phyloP scores from a whole-genome alignment of 92 coral and sea anemone species.

The Zoanthus gigantus region DNA sequence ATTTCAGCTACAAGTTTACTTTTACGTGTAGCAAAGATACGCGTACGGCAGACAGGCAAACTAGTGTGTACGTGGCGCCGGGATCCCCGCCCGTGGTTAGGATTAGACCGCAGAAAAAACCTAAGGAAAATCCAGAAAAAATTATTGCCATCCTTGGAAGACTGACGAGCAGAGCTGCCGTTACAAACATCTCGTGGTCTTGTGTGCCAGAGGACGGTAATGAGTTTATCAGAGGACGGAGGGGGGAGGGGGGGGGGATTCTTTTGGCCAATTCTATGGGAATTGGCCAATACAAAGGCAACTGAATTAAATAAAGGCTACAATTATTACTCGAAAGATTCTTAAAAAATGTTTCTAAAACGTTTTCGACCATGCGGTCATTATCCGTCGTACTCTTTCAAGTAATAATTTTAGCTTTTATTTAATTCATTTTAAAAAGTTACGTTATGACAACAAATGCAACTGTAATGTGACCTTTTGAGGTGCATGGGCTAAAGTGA shows the following conservation, averaged over 20 bases:
- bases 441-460: too few species aligned
- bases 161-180: constrained; percentile 43
- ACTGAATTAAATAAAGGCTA: too few species aligned
- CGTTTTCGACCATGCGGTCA: too few species aligned
- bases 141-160: constrained; percentile 21
- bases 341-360: too few species aligned
- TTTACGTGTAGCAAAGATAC: constrained; percentile 70
- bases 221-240: background rate
- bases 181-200: constrained; percentile 65
- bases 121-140: constrained; percentile 69
- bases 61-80: constrained; percentile 48
- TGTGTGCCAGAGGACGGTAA: constrained; percentile 71
- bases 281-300: background rate
- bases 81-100: constrained; percentile 72
- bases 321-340: too few species aligned
- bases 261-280: background rate
- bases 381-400: too few species aligned
- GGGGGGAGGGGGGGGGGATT: background rate
- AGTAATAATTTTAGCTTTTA: too few species aligned
- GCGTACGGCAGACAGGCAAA: constrained; percentile 45
- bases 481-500: too few species aligned
- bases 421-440: too few species aligned
- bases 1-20: constrained; percentile 67
- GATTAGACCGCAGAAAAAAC: constrained; percentile 49
- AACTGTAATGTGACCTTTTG: too few species aligned